A percentile compares a stretch with the other conserved stretches of the same genome.
Evolutionary conservation across 2,113 vertebrate genomes (phyloP).

Genomic region (Eonycteris spelaea): DNA sequence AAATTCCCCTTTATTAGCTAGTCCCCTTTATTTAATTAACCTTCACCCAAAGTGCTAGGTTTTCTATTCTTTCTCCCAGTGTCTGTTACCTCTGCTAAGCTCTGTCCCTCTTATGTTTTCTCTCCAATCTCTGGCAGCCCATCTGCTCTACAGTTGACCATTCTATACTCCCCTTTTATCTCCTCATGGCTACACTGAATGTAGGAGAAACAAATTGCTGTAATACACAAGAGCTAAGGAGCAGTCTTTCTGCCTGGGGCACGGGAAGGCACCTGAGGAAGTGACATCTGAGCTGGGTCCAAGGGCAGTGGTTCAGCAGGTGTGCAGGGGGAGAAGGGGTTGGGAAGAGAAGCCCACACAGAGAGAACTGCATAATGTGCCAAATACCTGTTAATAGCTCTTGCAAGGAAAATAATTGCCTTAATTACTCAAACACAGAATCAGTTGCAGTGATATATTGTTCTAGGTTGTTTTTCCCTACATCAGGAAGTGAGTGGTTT

Average conservation of each 20-base stretch:
- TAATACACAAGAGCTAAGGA: not conserved
- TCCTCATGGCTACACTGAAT: not conserved
- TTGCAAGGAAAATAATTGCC: constrained; percentile 13
- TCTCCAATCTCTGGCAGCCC: not conserved
- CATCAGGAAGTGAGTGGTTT: not conserved
- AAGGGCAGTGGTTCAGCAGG: not conserved
- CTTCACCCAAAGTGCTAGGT: not conserved
- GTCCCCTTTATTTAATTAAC: not conserved
- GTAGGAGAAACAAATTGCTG: not conserved
- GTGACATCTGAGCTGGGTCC: not conserved
- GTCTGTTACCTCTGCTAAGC: not conserved
- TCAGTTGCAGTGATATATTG: not conserved
- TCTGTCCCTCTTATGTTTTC: not conserved
- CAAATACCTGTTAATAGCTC: not conserved
- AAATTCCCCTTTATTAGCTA: not conserved
- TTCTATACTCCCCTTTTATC: not conserved
- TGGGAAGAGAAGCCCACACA: not conserved
- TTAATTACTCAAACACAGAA: not conserved
- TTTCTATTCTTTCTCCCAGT: not conserved
- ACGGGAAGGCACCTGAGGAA: not conserved
- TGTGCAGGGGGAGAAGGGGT: not conserved
- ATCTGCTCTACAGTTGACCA: not conserved
- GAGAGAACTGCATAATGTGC: not conserved
- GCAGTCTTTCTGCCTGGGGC: not conserved
- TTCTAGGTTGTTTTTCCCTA: not conserved